A percentile compares a stretch with the other conserved stretches of the same genome.
Evolutionary conservation across 2,888 invertebrate genomes (phyloP).

Genomic region (Tiliacea aurago): DNA sequence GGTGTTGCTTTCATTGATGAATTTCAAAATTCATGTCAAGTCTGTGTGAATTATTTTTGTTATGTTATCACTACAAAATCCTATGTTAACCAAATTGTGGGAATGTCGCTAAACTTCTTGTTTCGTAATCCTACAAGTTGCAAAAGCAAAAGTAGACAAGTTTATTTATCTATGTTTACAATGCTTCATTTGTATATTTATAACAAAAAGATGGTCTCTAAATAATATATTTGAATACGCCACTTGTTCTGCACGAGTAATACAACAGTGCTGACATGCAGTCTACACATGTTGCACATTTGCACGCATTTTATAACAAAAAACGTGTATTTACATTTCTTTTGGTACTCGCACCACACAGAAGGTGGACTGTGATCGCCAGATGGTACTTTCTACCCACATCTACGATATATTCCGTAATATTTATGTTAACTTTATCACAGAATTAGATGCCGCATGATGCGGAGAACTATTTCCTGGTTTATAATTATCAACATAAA

Average conservation of each 20-base stretch:
- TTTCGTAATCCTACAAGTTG: slow-evolving; percentile 34
- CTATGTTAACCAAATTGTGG: slow-evolving; percentile 18
- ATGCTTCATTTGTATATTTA: slow-evolving; percentile 33
- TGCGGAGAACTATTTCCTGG: slow-evolving; percentile 30
- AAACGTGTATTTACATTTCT: slow-evolving; percentile 69
- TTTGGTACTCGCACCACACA: slow-evolving; percentile 71
- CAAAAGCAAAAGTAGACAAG: slow-evolving; percentile 9
- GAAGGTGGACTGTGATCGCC: slow-evolving; percentile 69
- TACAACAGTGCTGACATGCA: slow-evolving; percentile 29
- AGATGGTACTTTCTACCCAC: slow-evolving; percentile 85
- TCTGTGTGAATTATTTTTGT: not conserved
- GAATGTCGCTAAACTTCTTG: slow-evolving; percentile 11
- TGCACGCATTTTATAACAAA: slow-evolving; percentile 46
- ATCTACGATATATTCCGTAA: slow-evolving; percentile 68
- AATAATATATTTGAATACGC: slow-evolving; percentile 9
- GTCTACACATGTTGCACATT: slow-evolving; percentile 63
- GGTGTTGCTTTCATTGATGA: not conserved
- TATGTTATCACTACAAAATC: not conserved
- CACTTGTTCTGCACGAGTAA: slow-evolving; percentile 21
- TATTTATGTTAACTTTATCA: slow-evolving; percentile 65
- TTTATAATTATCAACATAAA: slow-evolving; percentile 60
- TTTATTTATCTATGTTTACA: slow-evolving; percentile 43
- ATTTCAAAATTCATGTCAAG: slow-evolving; percentile 3
- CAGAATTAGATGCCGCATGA: slow-evolving; percentile 56
- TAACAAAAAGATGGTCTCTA: slow-evolving; percentile 24